Percentiles rank a stretch among this genome's conserved stretches.
phyloP scores from a whole-genome alignment of 2,888 invertebrate species.

The Portevinia maculata region DNA sequence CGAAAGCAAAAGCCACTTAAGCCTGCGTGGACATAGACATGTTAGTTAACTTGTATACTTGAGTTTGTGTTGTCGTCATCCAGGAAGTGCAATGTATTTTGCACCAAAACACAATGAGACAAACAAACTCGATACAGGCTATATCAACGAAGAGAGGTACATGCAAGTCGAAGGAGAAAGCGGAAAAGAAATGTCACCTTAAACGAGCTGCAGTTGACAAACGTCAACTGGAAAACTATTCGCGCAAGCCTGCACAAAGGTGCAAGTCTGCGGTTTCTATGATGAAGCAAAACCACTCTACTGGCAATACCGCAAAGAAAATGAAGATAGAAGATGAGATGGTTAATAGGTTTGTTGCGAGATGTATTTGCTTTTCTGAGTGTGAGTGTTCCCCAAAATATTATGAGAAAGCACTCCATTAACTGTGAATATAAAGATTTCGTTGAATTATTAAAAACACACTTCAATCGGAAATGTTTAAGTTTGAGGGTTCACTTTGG shows the following conservation, averaged over 20 bases:
- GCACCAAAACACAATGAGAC: slow-evolving; percentile 33
- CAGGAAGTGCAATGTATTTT: slow-evolving; percentile 57
- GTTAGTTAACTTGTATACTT: neutral
- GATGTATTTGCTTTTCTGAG: slow-evolving; percentile 44
- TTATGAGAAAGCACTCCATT: too few species aligned
- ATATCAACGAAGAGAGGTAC: neutral
- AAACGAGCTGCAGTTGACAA: slow-evolving; percentile 67
- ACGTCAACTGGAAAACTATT: slow-evolving; percentile 54
- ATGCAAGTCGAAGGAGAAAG: slow-evolving; percentile 62
- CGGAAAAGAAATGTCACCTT: slow-evolving; percentile 71
- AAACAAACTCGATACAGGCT: slow-evolving; percentile 34
- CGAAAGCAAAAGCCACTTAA: slow-evolving; percentile 64
- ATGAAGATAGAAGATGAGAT: slow-evolving; percentile 65
- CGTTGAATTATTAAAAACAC: too few species aligned
- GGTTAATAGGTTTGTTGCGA: slow-evolving; percentile 59
- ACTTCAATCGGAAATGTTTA: too few species aligned
- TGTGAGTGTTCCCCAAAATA: too few species aligned
- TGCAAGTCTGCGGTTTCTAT: slow-evolving; percentile 66
- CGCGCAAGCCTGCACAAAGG: slow-evolving; percentile 41
- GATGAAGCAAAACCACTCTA: slow-evolving; percentile 44
- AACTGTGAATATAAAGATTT: too few species aligned
- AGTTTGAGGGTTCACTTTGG: too few species aligned
- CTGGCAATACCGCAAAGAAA: slow-evolving; percentile 42
- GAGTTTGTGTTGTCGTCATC: slow-evolving; percentile 26
- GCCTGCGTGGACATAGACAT: slow-evolving; percentile 18